Percentiles rank a stretch among this genome's conserved stretches.
Conservation (phyloP, 2,888 invertebrate genomes). For the Epinotia ramella region DNA sequence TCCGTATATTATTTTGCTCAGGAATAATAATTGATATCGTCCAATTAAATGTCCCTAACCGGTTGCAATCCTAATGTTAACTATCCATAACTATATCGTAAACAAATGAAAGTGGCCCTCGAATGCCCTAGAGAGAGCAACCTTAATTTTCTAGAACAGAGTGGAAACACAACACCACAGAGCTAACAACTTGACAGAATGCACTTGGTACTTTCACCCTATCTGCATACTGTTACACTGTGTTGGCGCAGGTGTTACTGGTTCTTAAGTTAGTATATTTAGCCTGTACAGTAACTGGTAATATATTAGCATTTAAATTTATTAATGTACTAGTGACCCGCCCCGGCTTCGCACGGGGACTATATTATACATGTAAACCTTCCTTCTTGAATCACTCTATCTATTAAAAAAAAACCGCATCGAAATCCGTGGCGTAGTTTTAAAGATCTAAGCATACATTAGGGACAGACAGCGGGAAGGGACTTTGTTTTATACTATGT, state of each 20-base stretch:
- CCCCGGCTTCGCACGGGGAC: too few relatives aligned
- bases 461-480: too few relatives aligned
- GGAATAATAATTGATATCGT: too few relatives aligned
- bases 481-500: too few relatives aligned
- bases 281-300: neutral
- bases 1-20: too few relatives aligned
- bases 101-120: constrained; percentile 45
- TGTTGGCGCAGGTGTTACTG: constrained; percentile 3
- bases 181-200: constrained; percentile 34
- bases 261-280: neutral
- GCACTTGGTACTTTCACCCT: constrained; percentile 41
- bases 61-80: neutral
- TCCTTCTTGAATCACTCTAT: too few relatives aligned
- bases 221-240: constrained; percentile 39
- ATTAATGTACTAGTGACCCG: too few relatives aligned
- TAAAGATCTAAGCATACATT: too few relatives aligned
- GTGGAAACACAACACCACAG: constrained; percentile 31
- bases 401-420: too few relatives aligned
- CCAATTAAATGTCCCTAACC: neutral
- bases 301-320: neutral
- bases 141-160: constrained; percentile 41
- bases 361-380: too few relatives aligned
- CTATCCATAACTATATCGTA: constrained; percentile 6
- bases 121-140: constrained; percentile 42
- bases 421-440: too few relatives aligned